Conservation (phyloP, 2,888 invertebrate species). For the Caenorhabditis imperialis region DNA sequence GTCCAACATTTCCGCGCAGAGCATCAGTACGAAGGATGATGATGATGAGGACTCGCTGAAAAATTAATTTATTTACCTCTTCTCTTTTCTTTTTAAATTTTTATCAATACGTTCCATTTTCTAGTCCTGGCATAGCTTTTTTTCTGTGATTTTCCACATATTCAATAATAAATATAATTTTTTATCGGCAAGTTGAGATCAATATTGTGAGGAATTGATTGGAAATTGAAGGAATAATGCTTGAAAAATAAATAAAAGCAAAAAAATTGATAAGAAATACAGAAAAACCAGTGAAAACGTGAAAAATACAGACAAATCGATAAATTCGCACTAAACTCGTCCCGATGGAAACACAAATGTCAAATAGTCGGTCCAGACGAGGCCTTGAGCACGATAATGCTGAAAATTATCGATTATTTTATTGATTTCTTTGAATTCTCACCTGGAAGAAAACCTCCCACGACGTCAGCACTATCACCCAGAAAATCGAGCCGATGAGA, state of each 20-base stretch:
- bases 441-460: slow-evolving; percentile 66
- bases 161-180: too few relatives aligned
- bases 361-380: slow-evolving; percentile 61
- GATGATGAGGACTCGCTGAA: slow-evolving; percentile 54
- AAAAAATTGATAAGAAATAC: slow-evolving; percentile 4
- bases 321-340: slow-evolving; percentile 41
- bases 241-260: slow-evolving; percentile 13
- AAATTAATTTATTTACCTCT: slow-evolving; percentile 9
- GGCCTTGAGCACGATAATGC: slow-evolving; percentile 60
- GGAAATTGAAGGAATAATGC: too few relatives aligned
- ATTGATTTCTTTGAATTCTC: neutral
- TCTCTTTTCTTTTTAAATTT: too few relatives aligned
- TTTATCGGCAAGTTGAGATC: slow-evolving; percentile 31
- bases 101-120: too few relatives aligned
- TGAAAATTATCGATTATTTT: slow-evolving; percentile 36
- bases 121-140: too few relatives aligned
- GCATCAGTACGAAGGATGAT: slow-evolving; percentile 45
- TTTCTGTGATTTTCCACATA: too few relatives aligned
- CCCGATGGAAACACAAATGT: slow-evolving; percentile 63
- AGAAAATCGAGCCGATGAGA: slow-evolving; percentile 52
- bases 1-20: slow-evolving; percentile 53
- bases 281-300: too few relatives aligned
- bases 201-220: too few relatives aligned
- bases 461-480: slow-evolving; percentile 49
- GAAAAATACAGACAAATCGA: too few relatives aligned